These are phyloP conservation scores for Arbacia lixula DNA, from an alignment of 53 echinoderm and acorn worm species.

Conservation along the genomic window DNA sequence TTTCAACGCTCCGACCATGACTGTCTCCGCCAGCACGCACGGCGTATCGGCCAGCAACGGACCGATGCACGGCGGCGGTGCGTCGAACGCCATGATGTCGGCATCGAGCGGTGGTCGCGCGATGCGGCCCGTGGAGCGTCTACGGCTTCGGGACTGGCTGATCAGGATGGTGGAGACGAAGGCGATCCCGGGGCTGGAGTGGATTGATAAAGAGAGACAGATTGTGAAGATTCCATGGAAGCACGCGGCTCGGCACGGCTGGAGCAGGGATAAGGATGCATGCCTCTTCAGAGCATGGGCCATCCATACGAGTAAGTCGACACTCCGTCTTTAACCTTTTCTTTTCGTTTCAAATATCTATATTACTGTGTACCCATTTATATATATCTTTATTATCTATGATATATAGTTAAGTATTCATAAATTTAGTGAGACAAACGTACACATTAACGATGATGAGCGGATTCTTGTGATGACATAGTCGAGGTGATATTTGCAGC, in stretches of 20 bases:
- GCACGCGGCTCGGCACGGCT: conserved; percentile 96
- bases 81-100: conserved; percentile 21
- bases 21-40: conserved; percentile 3
- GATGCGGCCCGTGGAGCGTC: conserved; percentile 75
- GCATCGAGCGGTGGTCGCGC: conserved; percentile 3
- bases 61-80: conserved; percentile 19
- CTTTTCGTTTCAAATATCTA: too few relatives aligned
- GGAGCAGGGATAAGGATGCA: conserved; percentile 86
- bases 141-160: conserved; percentile 95
- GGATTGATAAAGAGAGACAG: conserved; percentile 79
- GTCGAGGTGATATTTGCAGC: too few relatives aligned
- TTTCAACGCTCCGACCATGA: conserved; percentile 10
- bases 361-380: too few relatives aligned
- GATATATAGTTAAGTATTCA: too few relatives aligned
- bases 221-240: conserved; percentile 98
- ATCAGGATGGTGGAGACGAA: conserved; percentile 78
- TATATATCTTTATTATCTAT: too few relatives aligned
- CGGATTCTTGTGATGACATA: too few relatives aligned
- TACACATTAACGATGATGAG: too few relatives aligned
- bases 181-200: conserved; percentile 76
- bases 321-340: too few relatives aligned
- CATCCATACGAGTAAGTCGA: conserved; percentile 96
- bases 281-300: conserved; percentile 94
- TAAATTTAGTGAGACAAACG: too few relatives aligned
- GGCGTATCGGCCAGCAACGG: background rate